These are phyloP conservation scores for Xestia sexstrigata DNA, from an alignment of 2,888 invertebrate genomes.

Conservation along the genomic window DNA sequence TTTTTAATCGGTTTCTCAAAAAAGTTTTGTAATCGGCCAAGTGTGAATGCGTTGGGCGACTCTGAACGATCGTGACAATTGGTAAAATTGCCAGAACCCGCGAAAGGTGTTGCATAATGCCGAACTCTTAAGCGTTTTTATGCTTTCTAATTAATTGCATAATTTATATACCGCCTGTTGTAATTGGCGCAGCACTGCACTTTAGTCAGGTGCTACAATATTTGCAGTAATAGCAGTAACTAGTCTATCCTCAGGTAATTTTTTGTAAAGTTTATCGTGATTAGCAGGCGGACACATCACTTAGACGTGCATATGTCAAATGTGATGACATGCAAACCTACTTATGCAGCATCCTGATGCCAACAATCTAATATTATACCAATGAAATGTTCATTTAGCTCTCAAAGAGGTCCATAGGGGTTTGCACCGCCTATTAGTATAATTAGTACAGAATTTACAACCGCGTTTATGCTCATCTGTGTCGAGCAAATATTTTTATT, in stretches of 20 bases:
- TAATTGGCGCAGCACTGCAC: constrained; percentile 52
- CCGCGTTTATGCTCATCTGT: constrained; percentile 74
- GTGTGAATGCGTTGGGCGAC: constrained; percentile 57
- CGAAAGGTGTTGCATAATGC: constrained; percentile 64
- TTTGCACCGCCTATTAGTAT: constrained; percentile 36
- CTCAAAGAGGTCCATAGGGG: constrained; percentile 10
- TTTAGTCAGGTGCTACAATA: constrained; percentile 14
- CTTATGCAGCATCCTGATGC: constrained; percentile 36
- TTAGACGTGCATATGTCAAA: constrained; percentile 22
- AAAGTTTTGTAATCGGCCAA: constrained; percentile 34
- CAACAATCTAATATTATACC: constrained; percentile 8
- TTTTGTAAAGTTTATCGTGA: constrained; percentile 24
- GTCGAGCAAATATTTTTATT: constrained; percentile 79
- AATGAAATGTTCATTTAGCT: constrained; percentile 31
- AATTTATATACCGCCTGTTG: constrained; percentile 54
- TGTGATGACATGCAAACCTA: constrained; percentile 19
- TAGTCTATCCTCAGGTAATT: background rate
- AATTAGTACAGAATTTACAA: constrained; percentile 72
- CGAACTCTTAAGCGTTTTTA: constrained; percentile 66
- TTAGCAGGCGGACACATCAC: constrained; percentile 7
- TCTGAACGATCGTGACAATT: constrained; percentile 55
- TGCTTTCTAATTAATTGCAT: constrained; percentile 78
- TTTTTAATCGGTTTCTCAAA: constrained; percentile 42
- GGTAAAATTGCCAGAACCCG: constrained; percentile 50
- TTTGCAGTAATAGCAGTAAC: constrained; percentile 1